Base-by-base conservation (phyloP, 2,113 vertebrate genomes). In the Seriola quinqueradiata region DNA sequence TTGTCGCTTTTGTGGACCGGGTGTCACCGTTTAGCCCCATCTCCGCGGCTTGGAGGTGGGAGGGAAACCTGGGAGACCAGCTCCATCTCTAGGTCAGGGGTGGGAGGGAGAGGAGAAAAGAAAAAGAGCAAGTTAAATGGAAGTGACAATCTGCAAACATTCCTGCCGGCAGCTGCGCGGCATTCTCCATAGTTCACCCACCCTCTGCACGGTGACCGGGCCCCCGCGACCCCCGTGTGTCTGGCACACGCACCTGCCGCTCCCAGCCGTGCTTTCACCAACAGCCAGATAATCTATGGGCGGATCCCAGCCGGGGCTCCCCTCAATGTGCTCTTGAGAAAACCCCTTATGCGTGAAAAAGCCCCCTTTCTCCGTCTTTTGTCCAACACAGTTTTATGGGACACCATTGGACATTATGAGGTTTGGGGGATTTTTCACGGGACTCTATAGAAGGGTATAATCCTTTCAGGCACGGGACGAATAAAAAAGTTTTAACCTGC, bases 361-460 rank as follows among this genome's bases (percentile, higher is more conserved):
- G 94, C 92, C 79, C 89, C 93, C 75, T 90, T 94, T 95, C 91
- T 92, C 0, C 2, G 46, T 75, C 96, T 92, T 96, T 97, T 97
- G 96, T 97, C 92, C 60, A 8, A 87, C 91, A 87, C 92, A 92
- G 95, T 97, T 97, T 97, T 97, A 97, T 97, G 95, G 96, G 95
- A 86, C 94, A 94, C 95, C 96, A 95, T 95, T 92, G 95, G 95
- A 94, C 96, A 95, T 97, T 96, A 97, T 97, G 96, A 98, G 96
- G 96, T 97, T 94, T 93, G 93, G 88, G 94, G 94, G 95, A 95
- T 96, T 96, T 87, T 96, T 94, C 96, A 96, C 84, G 95, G 96
- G 85, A 97, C 96, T 97, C 96, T 89, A 97, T 97, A 95, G 96
- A 97, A 90, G 91, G 86, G 91, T 90, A 87, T 96, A 96, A 96